These are phyloP conservation scores for Caerostris darwini DNA, from an alignment of 1,140 invertebrate genomes.

Conservation along the genomic window DNA sequence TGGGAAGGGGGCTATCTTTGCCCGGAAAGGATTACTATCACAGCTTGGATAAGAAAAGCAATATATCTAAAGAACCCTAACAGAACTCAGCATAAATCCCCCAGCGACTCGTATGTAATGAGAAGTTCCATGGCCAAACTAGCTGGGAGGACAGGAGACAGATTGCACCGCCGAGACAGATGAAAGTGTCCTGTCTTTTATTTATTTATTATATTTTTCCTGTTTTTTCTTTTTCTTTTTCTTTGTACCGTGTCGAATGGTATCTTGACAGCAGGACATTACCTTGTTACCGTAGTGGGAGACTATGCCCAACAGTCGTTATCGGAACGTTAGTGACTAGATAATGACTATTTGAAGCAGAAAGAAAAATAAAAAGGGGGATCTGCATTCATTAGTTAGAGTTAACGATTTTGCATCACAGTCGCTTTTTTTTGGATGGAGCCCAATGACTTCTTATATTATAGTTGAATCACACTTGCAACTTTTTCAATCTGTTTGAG, in stretches of 20 bases:
- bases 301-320: constrained; percentile 20
- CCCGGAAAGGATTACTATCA: background rate
- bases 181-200: constrained; percentile 29
- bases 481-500: too few species aligned
- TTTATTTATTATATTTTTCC: background rate
- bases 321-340: constrained; percentile 3
- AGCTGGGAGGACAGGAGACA: constrained; percentile 14
- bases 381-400: too few species aligned
- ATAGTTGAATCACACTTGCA: too few species aligned
- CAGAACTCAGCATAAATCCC: constrained; percentile 27
- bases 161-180: constrained; percentile 15
- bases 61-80: background rate
- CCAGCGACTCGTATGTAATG: background rate
- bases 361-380: background rate
- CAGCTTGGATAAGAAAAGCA: constrained; percentile 8
- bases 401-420: too few species aligned
- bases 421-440: too few species aligned
- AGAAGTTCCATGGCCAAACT: background rate
- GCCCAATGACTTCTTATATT: too few species aligned
- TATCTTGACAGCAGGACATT: background rate
- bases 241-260: background rate
- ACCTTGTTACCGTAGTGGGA: background rate
- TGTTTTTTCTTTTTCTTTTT: too few species aligned
- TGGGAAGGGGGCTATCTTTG: background rate
- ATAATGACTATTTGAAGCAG: constrained; percentile 33